Base-by-base conservation (phyloP, 2,113 vertebrate genomes). In the Octodon degus region DNA sequence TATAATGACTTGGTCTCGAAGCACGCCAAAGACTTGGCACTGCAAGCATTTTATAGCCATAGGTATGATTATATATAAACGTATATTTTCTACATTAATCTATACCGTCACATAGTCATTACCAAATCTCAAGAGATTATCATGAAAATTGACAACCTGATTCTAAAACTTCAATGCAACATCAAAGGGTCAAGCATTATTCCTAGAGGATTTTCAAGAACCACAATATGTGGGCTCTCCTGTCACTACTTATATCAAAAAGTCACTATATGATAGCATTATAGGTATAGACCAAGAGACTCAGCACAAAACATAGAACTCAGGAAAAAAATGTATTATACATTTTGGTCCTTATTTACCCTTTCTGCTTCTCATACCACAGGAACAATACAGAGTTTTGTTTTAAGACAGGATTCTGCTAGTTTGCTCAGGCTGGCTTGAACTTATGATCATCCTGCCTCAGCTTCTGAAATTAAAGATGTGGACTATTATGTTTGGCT, bases 61-160 rank as follows among this genome's bases (percentile, higher is more conserved):
- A 37, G 11, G 67, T 20, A 87, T 24, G 63, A 85, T 14, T 81
- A 13, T 43, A 62, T 81, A 17, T 83, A 83, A 43, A 68, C 0
- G 30, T 9, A 10, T 43, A n/a, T 47, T 84, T 70, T 19, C 47
- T 40, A 88, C 25, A 74, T 81, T 85, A 80, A 86, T 58, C 34
- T 72, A 84, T 55, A 55, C 4, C 10, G 63, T 92, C 22, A 9
- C 80, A 65, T 40, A 88, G 40, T 94, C 37, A 91, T 19, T 14
- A 89, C 12, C 34, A 86, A 89, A 81, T 47, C 34, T 94, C 43
- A 58, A 95, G 9, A 70, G 40, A 88, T 68, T 70, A 58, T 90
- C 22, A n/a, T 55, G 24, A 83, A 94, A 95, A 76, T 20, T 79
- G 30, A 79, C 24, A 87, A 92, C 16, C 27, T 40, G 47, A 72